A percentile compares a stretch with the other conserved stretches of the same genome.
These are phyloP conservation scores for Thymelicus sylvestris DNA, from an alignment of 2,888 invertebrate genomes.

Conservation along the genomic window DNA sequence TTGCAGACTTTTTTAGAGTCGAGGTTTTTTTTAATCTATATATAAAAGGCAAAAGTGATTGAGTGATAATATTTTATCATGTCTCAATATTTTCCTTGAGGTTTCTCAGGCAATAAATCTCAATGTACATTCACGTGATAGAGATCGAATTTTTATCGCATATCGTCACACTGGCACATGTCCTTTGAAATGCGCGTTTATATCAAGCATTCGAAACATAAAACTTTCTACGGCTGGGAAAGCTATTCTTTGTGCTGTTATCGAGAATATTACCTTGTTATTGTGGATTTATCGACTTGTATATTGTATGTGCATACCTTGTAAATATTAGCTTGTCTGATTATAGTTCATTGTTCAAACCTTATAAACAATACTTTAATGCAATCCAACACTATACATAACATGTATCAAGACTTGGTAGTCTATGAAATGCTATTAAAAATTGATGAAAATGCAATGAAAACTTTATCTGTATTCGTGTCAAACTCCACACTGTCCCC, in stretches of 20 bases:
- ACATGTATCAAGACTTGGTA: too few species aligned
- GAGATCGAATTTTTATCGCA: slow-evolving; percentile 26
- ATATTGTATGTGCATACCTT: slow-evolving; percentile 3
- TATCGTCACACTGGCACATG: slow-evolving; percentile 9
- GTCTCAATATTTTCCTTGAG: background rate
- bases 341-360: background rate
- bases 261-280: slow-evolving; percentile 21
- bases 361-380: too few species aligned
- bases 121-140: slow-evolving; percentile 17
- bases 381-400: too few species aligned
- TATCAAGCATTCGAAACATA: slow-evolving; percentile 13
- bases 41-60: too few species aligned
- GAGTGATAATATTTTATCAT: background rate
- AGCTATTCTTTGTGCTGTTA: slow-evolving; percentile 32
- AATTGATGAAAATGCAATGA: too few species aligned
- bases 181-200: slow-evolving; percentile 27
- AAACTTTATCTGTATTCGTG: too few species aligned
- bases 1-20: background rate
- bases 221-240: slow-evolving; percentile 20
- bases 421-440: too few species aligned
- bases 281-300: slow-evolving; percentile 18
- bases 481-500: too few species aligned
- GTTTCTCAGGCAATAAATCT: slow-evolving; percentile 16
- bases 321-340: slow-evolving; percentile 5
- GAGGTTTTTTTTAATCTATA: too few species aligned